Percentiles rank a stretch among this genome's conserved stretches.
Conservation (phyloP, 2,888 invertebrate genomes). For the Chymomyza procnemis region DNA sequence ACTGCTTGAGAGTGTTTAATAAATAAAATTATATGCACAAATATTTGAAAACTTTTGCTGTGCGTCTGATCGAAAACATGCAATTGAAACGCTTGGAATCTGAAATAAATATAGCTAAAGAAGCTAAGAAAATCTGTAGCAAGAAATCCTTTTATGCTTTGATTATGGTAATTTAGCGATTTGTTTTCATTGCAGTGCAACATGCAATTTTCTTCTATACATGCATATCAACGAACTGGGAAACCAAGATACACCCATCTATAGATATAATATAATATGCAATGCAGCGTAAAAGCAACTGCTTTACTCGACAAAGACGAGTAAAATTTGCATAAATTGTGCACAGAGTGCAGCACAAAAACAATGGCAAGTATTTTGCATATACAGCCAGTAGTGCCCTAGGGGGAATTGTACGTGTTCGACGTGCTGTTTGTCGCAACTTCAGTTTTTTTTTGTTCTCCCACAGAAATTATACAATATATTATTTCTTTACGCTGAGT, state of each 20-base stretch:
- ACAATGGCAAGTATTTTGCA: slow-evolving; percentile 58
- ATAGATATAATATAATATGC: slow-evolving; percentile 38
- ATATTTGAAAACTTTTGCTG: slow-evolving; percentile 28
- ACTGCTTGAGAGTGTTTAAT: slow-evolving; percentile 42
- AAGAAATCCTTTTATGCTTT: slow-evolving; percentile 60
- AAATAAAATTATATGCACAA: slow-evolving; percentile 61
- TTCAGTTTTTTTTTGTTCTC: slow-evolving; percentile 25
- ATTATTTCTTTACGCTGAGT: slow-evolving; percentile 3
- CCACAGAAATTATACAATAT: slow-evolving; percentile 40
- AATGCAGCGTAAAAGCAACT: slow-evolving; percentile 39
- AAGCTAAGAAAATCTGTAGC: slow-evolving; percentile 31
- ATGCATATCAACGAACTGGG: slow-evolving; percentile 19
- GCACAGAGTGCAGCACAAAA: slow-evolving; percentile 40
- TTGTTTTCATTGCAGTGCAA: slow-evolving; percentile 66
- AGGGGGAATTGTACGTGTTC: slow-evolving; percentile 18
- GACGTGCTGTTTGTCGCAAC: slow-evolving; percentile 27
- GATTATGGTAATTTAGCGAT: slow-evolving; percentile 66
- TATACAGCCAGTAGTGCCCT: slow-evolving; percentile 27
- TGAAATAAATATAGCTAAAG: slow-evolving; percentile 4
- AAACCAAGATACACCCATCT: slow-evolving; percentile 12
- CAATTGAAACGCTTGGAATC: background rate
- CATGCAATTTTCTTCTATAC: slow-evolving; percentile 56
- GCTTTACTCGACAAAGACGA: slow-evolving; percentile 46
- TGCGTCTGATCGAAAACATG: slow-evolving; percentile 21
- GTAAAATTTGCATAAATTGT: slow-evolving; percentile 58